A percentile compares a stretch with the other conserved stretches of the same genome.
Evolutionary conservation across 2,113 vertebrate genomes (phyloP).

Genomic region (Galemys pyrenaicus): DNA sequence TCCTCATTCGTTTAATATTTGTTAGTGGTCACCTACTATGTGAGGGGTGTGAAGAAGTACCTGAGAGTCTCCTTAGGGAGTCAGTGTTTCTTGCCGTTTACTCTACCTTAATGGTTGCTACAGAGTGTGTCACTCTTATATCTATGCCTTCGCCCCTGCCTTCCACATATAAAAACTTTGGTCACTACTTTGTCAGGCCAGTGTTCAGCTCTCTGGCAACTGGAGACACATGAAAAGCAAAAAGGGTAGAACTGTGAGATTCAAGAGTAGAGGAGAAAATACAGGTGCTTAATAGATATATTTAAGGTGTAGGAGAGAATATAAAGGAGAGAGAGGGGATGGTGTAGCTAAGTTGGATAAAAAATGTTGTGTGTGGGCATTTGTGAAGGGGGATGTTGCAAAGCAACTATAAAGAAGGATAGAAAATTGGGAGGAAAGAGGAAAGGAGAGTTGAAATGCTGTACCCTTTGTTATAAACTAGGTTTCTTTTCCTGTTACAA

Average conservation of each 20-base stretch:
- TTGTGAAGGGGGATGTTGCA: not conserved
- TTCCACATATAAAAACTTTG: not conserved
- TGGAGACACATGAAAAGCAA: not conserved
- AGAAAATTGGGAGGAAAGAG: not conserved
- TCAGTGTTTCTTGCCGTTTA: not conserved
- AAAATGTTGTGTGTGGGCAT: not conserved
- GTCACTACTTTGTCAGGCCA: too few relatives aligned
- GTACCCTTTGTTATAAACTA: not conserved
- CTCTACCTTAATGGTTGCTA: not conserved
- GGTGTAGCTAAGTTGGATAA: not conserved
- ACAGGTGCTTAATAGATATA: not conserved
- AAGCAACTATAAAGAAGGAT: not conserved
- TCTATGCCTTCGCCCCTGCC: rapidly evolving
- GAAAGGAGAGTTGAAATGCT: not conserved
- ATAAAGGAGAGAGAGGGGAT: not conserved
- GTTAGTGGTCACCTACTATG: not conserved
- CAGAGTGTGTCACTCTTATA: not conserved
- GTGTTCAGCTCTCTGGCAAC: not conserved
- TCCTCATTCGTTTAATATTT: not conserved
- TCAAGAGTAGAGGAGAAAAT: not conserved
- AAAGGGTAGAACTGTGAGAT: not conserved
- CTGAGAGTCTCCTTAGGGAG: not conserved
- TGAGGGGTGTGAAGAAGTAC: not conserved
- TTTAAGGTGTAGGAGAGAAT: not conserved
- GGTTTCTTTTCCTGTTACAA: not conserved